Evolutionary conservation across 2,113 vertebrate genomes (phyloP), one percentile per base, ranked within the genome.

Genomic region (Corythaixoides concolor): DNA sequence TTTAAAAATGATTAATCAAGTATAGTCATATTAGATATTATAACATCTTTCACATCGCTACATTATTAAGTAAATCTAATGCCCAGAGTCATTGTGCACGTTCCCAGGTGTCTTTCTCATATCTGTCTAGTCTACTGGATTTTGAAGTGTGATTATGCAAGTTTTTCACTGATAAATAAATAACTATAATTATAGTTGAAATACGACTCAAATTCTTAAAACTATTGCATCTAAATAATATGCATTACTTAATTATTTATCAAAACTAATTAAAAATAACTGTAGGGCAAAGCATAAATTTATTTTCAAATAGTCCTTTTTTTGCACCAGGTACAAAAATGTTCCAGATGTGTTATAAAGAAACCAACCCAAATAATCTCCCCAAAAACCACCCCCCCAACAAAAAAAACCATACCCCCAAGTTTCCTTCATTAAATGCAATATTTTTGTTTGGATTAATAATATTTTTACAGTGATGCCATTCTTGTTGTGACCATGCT

Each of bases 211-310:
- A n/a, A n/a, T n/a, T n/a, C n/a, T n/a, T n/a, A n/a, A n/a, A n/a
- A n/a, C n/a, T n/a, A n/a, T n/a, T n/a, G 97, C 96, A 97, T 98
- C 97, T 99, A 98, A 99, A 99, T 99, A 99, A 99, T 98, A 98
- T 97, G 93, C 95, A 98, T 98, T 98, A 88, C 90, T 99, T 97
- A 98, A n/a, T n/a, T 98, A 99, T 99, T 99, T 98, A 98, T n/a
- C n/a, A 97, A 94, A 97, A 98, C 97, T 99, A 98, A 99, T 99
- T 99, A 98, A n/a, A n/a, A n/a, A n/a, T n/a, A n/a, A n/a, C n/a
- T n/a, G n/a, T 96, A 97, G 95, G 95, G 94, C 94, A 97, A 92
- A 96, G 89, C 85, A 96, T 90, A 96, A 92, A 97, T 97, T 97
- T 95, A 95, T 94, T 97, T 97, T 97, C 97, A 97, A 98, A 95